Percentiles rank a stretch among this genome's conserved stretches.
phyloP scores from a whole-genome alignment of 2,888 invertebrate genomes.

The Theodoxus fluviatilis region DNA sequence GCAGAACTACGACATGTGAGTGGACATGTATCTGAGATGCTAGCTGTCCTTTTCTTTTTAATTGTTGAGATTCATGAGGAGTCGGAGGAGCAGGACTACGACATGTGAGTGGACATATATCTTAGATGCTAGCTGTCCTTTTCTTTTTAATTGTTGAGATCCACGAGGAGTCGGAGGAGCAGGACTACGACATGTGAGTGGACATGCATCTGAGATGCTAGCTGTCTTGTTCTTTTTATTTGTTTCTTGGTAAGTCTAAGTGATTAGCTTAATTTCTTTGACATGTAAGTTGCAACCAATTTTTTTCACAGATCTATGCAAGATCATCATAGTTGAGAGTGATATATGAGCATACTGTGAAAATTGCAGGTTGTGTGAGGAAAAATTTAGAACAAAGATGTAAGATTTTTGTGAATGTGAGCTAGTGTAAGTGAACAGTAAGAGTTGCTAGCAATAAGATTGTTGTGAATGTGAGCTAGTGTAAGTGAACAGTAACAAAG shows the following conservation, averaged over 20 bases:
- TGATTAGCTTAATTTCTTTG: too few species aligned
- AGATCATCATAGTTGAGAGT: too few species aligned
- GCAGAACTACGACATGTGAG: conserved; percentile 68
- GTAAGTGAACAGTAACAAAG: too few species aligned
- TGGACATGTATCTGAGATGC: neutral
- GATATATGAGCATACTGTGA: too few species aligned
- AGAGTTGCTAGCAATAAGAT: too few species aligned
- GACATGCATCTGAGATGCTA: neutral
- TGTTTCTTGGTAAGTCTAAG: conserved; percentile 38
- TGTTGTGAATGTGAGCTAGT: too few species aligned
- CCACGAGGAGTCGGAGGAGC: conserved; percentile 68
- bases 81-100: conserved; percentile 69
- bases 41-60: neutral
- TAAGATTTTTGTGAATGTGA: too few species aligned
- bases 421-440: too few species aligned
- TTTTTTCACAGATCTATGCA: too few species aligned
- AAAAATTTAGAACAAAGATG: too few species aligned
- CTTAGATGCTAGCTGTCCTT: neutral
- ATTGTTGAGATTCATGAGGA: conserved; percentile 66
- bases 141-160: conserved; percentile 57
- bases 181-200: conserved; percentile 68
- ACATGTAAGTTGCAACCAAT: too few species aligned
- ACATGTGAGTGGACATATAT: conserved; percentile 58
- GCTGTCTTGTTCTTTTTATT: neutral
- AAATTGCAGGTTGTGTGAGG: too few species aligned